phyloP scores from a whole-genome alignment of 2,113 vertebrate species.

The human region GRCh38 chr14:63346001-63346500 shows the following conservation, averaged over 20 bases:
- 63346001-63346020: background rate
- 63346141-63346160: background rate
- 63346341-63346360: background rate
- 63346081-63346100: background rate
- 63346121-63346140: background rate
- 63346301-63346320: background rate
- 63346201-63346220: background rate
- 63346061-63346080: background rate
- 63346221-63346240: conserved; percentile 4
- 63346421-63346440: background rate
- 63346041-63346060: background rate
- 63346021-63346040: background rate
- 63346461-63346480: background rate
- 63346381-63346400: background rate
- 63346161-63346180: background rate
- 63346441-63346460: background rate
- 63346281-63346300: background rate
- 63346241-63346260: background rate
- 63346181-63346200: background rate
- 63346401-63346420: background rate
- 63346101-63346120: background rate
- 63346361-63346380: background rate
- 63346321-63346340: background rate
- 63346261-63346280: background rate
- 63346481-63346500: background rate